Percentiles rank a stretch among this genome's conserved stretches.
Conservation (phyloP, 37 sponge, comb jelly and placozoan species). For the Beroe forskalii region DNA sequence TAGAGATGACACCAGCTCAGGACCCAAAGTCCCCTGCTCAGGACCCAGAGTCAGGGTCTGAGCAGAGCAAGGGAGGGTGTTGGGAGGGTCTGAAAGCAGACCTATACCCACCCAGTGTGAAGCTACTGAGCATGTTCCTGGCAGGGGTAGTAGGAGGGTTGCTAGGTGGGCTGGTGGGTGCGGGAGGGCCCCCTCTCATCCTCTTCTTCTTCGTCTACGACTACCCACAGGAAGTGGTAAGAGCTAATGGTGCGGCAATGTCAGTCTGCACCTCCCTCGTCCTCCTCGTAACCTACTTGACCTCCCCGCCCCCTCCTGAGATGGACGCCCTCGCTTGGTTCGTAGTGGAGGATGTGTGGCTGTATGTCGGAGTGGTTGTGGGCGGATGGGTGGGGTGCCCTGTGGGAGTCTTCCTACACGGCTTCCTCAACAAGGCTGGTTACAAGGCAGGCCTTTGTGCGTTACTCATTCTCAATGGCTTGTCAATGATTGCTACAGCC, state of each 20-base stretch:
- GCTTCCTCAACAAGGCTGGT: not conserved
- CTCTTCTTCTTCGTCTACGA: not conserved
- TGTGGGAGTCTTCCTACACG: not conserved
- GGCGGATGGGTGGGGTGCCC: not conserved
- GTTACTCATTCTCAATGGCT: not conserved
- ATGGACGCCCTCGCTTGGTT: not conserved
- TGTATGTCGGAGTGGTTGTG: not conserved
- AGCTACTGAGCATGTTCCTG: not conserved
- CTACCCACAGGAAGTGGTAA: not conserved
- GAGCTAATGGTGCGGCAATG: not conserved
- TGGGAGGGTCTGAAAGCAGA: not conserved
- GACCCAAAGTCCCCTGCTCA: not conserved
- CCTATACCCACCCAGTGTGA: not conserved
- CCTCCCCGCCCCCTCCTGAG: not conserved
- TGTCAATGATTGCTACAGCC: not conserved
- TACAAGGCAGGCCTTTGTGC: not conserved
- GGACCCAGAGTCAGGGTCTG: not conserved
- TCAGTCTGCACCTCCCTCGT: not conserved
- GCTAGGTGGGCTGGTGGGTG: not conserved
- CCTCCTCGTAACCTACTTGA: not conserved
- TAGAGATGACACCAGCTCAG: too few species aligned
- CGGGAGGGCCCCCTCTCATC: not conserved
- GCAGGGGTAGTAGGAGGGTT: constrained; percentile 1
- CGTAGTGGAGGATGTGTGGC: constrained; percentile 4
- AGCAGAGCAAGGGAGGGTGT: not conserved